Evolutionary conservation across 2,888 invertebrate genomes (phyloP).

Genomic region (Shargacucullia verbasci): DNA sequence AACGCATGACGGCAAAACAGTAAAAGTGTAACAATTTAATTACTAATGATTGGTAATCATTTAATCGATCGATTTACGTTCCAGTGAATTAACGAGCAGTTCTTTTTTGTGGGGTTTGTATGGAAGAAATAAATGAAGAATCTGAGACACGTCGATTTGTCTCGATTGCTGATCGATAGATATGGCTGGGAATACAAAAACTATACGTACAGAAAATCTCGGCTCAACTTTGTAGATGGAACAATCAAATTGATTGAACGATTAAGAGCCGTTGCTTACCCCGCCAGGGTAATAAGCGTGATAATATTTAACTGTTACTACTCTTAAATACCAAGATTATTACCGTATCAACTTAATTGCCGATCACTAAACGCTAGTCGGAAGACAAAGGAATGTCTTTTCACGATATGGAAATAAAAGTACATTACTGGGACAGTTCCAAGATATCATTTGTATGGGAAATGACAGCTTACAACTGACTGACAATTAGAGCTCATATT

Average conservation of each 20-base stretch:
- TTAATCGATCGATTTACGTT: slow-evolving; percentile 63
- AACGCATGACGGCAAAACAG: slow-evolving; percentile 64
- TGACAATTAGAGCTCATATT: too few species aligned
- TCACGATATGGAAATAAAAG: slow-evolving; percentile 4
- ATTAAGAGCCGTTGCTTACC: not conserved
- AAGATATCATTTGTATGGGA: too few species aligned
- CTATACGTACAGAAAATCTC: slow-evolving; percentile 12
- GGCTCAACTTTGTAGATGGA: slow-evolving; percentile 2
- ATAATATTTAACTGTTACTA: slow-evolving; percentile 25
- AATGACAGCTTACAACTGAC: too few species aligned
- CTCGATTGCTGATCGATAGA: slow-evolving; percentile 29
- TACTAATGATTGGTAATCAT: slow-evolving; percentile 65
- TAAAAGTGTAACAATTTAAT: slow-evolving; percentile 83
- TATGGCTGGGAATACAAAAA: slow-evolving; percentile 7
- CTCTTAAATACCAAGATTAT: slow-evolving; percentile 10
- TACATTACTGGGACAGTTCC: too few species aligned
- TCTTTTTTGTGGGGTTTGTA: slow-evolving; percentile 48
- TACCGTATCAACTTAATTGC: slow-evolving; percentile 34
- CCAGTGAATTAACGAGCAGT: slow-evolving; percentile 61
- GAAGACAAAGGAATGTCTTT: slow-evolving; percentile 14
- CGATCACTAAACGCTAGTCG: slow-evolving; percentile 14
- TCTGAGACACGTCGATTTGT: slow-evolving; percentile 17
- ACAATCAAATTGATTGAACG: slow-evolving; percentile 12
- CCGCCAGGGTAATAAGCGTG: too few species aligned
- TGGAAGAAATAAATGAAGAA: slow-evolving; percentile 33